Conservation (phyloP, 2,888 invertebrate species). For the Coelopa pilipes region DNA sequence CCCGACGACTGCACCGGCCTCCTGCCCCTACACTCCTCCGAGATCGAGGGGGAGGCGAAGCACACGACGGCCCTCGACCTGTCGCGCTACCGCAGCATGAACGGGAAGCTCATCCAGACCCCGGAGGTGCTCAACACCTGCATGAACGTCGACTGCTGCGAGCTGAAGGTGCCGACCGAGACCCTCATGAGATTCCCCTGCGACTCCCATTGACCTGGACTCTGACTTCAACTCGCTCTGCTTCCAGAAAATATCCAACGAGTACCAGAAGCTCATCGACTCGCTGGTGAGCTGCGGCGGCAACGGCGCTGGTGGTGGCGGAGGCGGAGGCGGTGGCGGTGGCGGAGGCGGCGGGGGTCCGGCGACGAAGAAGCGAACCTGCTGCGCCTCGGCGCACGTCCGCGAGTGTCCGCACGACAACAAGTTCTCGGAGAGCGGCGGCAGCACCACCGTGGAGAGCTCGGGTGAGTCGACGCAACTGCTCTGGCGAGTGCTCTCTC, state of each 20-base stretch:
- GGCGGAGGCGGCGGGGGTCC: not conserved
- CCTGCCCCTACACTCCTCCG: constrained; percentile 42
- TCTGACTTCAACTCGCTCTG: not conserved
- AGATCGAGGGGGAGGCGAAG: constrained; percentile 39
- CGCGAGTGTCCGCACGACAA: constrained; percentile 35
- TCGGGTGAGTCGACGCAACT: constrained; percentile 45
- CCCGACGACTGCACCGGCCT: constrained; percentile 43
- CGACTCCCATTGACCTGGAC: not conserved
- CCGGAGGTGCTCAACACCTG: constrained; percentile 43
- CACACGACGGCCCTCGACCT: constrained; percentile 53
- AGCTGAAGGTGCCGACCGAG: constrained; percentile 42
- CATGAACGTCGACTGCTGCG: constrained; percentile 45
- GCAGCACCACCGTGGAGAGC: constrained; percentile 42
- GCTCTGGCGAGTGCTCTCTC: too few relatives aligned
- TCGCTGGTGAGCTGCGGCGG: constrained; percentile 33
- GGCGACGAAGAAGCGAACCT: constrained; percentile 1
- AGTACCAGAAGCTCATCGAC: constrained; percentile 44
- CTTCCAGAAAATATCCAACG: constrained; percentile 43
- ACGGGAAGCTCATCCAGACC: constrained; percentile 44
- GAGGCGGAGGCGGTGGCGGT: too few relatives aligned
- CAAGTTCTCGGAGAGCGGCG: constrained; percentile 36
- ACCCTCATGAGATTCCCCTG: not conserved
- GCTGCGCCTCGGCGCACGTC: constrained; percentile 27
- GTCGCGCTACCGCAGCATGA: constrained; percentile 50
- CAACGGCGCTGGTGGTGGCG: too few relatives aligned